Base-by-base conservation (phyloP, 1,140 invertebrate genomes). In the Drosophila persimilis region DNA sequence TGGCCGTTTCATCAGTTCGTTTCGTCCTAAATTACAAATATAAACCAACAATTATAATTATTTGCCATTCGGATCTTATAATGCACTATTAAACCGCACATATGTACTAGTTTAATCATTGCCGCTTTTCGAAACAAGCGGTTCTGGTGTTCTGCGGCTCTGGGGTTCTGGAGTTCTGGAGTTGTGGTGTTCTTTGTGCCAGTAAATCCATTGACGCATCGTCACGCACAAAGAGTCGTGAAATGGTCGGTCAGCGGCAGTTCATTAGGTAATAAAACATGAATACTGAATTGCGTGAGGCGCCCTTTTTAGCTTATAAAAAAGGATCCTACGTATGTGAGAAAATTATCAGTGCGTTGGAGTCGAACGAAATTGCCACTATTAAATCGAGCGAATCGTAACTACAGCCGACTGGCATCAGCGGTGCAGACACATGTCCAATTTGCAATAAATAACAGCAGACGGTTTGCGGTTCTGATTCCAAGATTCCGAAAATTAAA, bases 341-440 rank as follows among this genome's bases (percentile, higher is more conserved):
- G 81, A 88, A 90, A 84, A 90, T 90, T 88, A 90, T 88, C 86
- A 88, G 74, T 90, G 88, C 88, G 88, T 90, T 88, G 88, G 88
- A 90, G 88, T 90, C 77, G 75, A 89, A 71, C 79, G 67, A 88
- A 90, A 90, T 88, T 84, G 83, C 69, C 70, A 86, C 77, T 77
- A 81, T 88, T 89, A 89, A 89, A 78, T 65, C 67, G 65, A 77
- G 78, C 76, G 79, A 76, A 76, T 81, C 85, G 70, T 74, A 71
- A 70, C 67, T 69, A 77, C 56, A 66, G 57, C 57, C 52, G n/a
- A 31, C 24, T 26, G 39, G 66, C 58, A 61, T 47, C 50, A 47
- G 60, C 22, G 53, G 39, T 44, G 35, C 71, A 66, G 54, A 59
- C 65, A 67, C 59, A 54, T 57, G 57, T 54, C 47, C 64, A 70